Evolutionary conservation across 2,888 invertebrate genomes (phyloP), one percentile per base, ranked within the genome.

Genomic region (Keiferia lycopersicella): DNA sequence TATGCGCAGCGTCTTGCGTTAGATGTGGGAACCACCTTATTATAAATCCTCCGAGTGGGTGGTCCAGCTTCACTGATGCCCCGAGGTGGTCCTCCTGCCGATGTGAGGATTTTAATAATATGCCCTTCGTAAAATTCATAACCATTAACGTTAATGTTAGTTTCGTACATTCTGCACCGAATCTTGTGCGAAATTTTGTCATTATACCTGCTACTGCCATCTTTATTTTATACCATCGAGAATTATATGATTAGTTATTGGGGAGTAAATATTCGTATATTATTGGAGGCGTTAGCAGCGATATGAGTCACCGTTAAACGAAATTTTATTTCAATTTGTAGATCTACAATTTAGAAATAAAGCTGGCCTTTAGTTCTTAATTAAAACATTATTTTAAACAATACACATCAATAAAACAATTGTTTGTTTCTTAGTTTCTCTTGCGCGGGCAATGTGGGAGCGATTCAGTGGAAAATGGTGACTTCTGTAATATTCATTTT

Each of bases 401-500:
- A 41, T 12, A 12, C 8, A 14, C 12, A 41, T 41, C 14, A 50
- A 16, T 11, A n/a, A 18, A 6, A 50, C 6, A 16, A 50, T 1
- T 18, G 8, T 8, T 18, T 16, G 16, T 16, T 8, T 6, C 7
- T 50, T n/a, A 18, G 1, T 16, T 50, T 18, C 8, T 50, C 18
- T 26, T 10, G 26, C 56, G 20, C 1, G 14, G 45, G 38, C 50
- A 68, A 68, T 64, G 66, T 65, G 67, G 67, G 50, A 56, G 64
- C 63, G 67, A 2, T 62, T 71, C n/a, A 66, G 73, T 86, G 85
- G 84, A 87, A 86, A 88, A 86, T 30, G n/a, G n/a, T n/a, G n/a
- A n/a, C n/a, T n/a, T n/a, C n/a, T n/a, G n/a, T n/a, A n/a, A n/a
- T n/a, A n/a, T n/a, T n/a, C n/a, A n/a, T n/a, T n/a, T n/a, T n/a